Conservation (phyloP, 2,888 invertebrate species). For the Nezara viridula region DNA sequence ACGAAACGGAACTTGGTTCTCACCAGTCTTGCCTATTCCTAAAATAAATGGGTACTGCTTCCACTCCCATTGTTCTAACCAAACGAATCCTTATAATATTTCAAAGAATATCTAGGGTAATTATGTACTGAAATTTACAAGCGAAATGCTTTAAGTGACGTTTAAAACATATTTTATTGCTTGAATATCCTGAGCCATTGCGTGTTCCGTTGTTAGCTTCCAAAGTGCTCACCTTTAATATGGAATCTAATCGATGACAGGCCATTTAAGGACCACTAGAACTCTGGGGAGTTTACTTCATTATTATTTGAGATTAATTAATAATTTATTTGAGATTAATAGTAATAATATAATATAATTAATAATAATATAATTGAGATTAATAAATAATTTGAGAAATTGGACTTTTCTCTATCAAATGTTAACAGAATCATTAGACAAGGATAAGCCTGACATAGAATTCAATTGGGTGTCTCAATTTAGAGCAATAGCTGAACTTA, state of each 20-base stretch:
- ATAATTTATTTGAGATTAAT: too few relatives aligned
- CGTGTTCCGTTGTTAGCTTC: background rate
- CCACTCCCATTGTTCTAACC: background rate
- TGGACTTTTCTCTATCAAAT: too few relatives aligned
- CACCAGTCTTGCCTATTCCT: background rate
- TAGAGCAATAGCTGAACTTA: too few relatives aligned
- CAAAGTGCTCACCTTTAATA: background rate
- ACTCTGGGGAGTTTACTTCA: background rate
- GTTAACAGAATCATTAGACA: too few relatives aligned
- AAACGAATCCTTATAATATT: background rate
- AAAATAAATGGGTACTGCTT: background rate
- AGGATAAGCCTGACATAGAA: too few relatives aligned
- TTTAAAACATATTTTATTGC: background rate
- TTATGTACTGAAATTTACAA: background rate
- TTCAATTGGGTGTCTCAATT: too few relatives aligned
- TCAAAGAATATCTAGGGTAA: background rate
- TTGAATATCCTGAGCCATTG: background rate
- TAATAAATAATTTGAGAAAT: too few relatives aligned
- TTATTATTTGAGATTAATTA: background rate
- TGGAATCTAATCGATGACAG: background rate
- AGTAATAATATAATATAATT: too few relatives aligned
- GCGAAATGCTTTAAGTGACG: background rate
- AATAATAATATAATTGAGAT: too few relatives aligned
- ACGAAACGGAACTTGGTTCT: background rate
- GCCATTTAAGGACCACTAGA: background rate